Evolutionary conservation across 1,140 invertebrate genomes (phyloP).

Genomic region (Ephestia elutella): DNA sequence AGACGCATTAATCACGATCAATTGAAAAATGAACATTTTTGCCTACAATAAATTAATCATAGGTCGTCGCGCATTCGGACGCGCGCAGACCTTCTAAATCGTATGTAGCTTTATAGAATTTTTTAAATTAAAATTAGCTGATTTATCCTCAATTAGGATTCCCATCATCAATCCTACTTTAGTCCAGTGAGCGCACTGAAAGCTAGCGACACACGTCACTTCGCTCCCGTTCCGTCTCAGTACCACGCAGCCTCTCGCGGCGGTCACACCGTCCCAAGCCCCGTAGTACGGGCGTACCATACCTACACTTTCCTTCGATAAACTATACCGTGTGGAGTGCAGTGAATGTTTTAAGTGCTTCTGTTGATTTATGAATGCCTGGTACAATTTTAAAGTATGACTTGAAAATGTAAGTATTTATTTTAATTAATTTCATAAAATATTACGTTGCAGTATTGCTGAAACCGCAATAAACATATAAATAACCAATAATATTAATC

Average conservation of each 20-base stretch:
- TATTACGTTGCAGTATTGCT: too few relatives aligned
- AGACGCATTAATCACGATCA: too few relatives aligned
- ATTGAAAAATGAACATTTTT: too few relatives aligned
- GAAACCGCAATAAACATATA: too few relatives aligned
- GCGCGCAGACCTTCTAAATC: too few relatives aligned
- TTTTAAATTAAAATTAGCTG: too few relatives aligned
- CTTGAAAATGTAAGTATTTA: constrained; percentile 49
- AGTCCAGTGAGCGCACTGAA: constrained; percentile 25
- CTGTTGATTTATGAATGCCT: constrained; percentile 19
- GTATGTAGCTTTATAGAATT: too few relatives aligned
- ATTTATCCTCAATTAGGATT: neutral
- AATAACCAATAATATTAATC: too few relatives aligned
- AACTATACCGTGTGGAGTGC: constrained; percentile 46
- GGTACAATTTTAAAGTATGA: constrained; percentile 20
- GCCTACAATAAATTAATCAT: too few relatives aligned
- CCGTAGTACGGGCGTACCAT: neutral
- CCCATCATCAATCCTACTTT: neutral
- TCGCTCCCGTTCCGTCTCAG: constrained; percentile 43
- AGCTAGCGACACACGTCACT: constrained; percentile 28
- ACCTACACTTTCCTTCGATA: constrained; percentile 12
- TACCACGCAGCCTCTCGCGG: constrained; percentile 57
- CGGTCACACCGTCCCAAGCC: constrained; percentile 31
- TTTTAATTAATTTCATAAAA: neutral
- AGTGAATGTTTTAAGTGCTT: constrained; percentile 39
- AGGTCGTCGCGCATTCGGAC: too few relatives aligned